Evolutionary conservation across 2,888 invertebrate genomes (phyloP).

Genomic region (Fragum sueziense): DNA sequence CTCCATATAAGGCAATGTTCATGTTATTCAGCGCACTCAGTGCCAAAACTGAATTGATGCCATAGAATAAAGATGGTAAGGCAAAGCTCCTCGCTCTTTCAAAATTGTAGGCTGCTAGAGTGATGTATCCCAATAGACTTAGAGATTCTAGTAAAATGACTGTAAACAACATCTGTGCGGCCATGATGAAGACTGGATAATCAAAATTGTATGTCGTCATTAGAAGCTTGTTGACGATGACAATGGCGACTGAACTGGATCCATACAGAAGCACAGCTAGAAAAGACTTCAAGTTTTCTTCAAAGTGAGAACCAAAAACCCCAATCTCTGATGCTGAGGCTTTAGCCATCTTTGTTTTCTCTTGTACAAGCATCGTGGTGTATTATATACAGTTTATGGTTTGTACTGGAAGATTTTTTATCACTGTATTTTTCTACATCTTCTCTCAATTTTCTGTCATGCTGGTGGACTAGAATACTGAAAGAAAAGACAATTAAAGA

Average conservation of each 20-base stretch:
- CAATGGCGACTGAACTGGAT: conserved; percentile 81
- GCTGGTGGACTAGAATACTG: too few species aligned
- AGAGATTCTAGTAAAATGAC: conserved; percentile 81
- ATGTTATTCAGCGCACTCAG: conserved; percentile 84
- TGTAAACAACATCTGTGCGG: conserved; percentile 83
- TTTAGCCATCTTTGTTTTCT: too few species aligned
- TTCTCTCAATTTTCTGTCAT: too few species aligned
- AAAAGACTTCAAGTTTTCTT: neutral
- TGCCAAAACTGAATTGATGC: conserved; percentile 83
- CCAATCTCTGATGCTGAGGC: neutral
- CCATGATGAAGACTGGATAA: conserved; percentile 84
- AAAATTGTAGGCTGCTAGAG: conserved; percentile 81
- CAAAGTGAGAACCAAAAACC: neutral
- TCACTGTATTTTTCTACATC: too few species aligned
- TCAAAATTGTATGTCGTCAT: conserved; percentile 83
- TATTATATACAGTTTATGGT: too few species aligned
- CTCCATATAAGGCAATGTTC: conserved; percentile 85
- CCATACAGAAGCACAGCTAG: conserved; percentile 82
- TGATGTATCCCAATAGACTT: conserved; percentile 71
- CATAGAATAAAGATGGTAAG: conserved; percentile 83
- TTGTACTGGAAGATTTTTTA: too few species aligned
- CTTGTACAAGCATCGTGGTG: too few species aligned
- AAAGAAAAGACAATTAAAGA: too few species aligned
- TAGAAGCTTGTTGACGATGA: conserved; percentile 82
- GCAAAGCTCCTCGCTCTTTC: conserved; percentile 82